Evolutionary conservation across 2,888 invertebrate species (phyloP).

Genomic region (Phorcus lineatus): DNA sequence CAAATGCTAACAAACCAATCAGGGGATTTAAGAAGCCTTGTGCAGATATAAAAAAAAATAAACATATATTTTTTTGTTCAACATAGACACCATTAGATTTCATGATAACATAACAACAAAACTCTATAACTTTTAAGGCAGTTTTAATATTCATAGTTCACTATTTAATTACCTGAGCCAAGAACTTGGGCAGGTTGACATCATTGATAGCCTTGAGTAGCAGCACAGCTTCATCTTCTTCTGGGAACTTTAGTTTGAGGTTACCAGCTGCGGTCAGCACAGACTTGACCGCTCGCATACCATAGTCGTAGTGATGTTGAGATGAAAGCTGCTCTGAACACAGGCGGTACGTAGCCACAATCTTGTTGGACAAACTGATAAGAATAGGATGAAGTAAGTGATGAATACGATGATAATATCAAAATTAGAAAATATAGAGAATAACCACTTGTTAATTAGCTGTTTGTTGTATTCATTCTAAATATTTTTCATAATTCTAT

Average conservation of each 20-base stretch:
- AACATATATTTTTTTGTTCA: too few species aligned
- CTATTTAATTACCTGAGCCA: constrained; percentile 70
- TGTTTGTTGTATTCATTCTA: neutral
- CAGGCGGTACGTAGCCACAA: constrained; percentile 75
- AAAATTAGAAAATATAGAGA: neutral
- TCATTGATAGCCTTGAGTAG: constrained; percentile 76
- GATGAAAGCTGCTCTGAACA: constrained; percentile 76
- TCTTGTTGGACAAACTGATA: constrained; percentile 74
- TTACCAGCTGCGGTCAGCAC: constrained; percentile 76
- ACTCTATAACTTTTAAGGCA: neutral
- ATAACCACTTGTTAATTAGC: neutral
- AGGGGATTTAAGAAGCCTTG: too few species aligned
- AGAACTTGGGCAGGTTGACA: constrained; percentile 76
- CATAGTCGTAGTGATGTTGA: constrained; percentile 77
- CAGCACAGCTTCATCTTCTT: constrained; percentile 73
- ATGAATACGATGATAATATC: too few species aligned
- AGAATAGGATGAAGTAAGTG: neutral
- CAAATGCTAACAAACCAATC: too few species aligned
- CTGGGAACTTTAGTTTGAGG: constrained; percentile 74
- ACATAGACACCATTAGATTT: neutral
- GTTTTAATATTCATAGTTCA: neutral
- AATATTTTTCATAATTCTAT: neutral
- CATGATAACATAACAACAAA: neutral
- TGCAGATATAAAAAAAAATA: too few species aligned
- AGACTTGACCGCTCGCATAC: constrained; percentile 78